These are phyloP conservation scores for Glyphotaelius pellucidus DNA, from an alignment of 2,888 invertebrate species.

Conservation along the genomic window DNA sequence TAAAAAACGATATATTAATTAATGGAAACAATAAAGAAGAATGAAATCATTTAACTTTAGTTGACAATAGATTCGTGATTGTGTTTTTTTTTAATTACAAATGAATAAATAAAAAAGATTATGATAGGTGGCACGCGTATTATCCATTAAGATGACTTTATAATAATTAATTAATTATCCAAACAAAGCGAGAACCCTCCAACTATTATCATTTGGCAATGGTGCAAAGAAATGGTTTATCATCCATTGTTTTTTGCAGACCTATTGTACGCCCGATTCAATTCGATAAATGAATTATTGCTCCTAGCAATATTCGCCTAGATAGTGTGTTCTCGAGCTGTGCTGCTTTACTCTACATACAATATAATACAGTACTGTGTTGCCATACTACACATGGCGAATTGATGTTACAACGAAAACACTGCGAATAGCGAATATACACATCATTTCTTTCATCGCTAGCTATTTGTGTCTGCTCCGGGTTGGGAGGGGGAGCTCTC, in stretches of 20 bases:
- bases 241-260: background rate
- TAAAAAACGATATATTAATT: too few species aligned
- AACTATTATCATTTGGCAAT: background rate
- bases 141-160: background rate
- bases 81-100: background rate
- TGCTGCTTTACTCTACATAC: background rate
- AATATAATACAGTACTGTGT: too few species aligned
- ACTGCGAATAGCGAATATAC: constrained; percentile 19
- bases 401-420: constrained; percentile 15
- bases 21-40: too few species aligned
- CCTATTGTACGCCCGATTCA: background rate
- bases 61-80: background rate
- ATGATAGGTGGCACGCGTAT: background rate
- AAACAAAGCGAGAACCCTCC: background rate
- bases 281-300: background rate
- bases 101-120: background rate
- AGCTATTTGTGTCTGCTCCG: constrained; percentile 40
- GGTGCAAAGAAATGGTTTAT: background rate
- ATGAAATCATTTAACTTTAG: background rate
- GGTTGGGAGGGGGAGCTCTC: constrained; percentile 41
- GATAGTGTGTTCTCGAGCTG: background rate
- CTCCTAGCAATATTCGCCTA: background rate
- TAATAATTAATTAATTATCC: background rate
- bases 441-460: constrained; percentile 44
- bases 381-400: background rate